phyloP scores from a whole-genome alignment of 2,113 vertebrate species.

The Vimba vimba region DNA sequence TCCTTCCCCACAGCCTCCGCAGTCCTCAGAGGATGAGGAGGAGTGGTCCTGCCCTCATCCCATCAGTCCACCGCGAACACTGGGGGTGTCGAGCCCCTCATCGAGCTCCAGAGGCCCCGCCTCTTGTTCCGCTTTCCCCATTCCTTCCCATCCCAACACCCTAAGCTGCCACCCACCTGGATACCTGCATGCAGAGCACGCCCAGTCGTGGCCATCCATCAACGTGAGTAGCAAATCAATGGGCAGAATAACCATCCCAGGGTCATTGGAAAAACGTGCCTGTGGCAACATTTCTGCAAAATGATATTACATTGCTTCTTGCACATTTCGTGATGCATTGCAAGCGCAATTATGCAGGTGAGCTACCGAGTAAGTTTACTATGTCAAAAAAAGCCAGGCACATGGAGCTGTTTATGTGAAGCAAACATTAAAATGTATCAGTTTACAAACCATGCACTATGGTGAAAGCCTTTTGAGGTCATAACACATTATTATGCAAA shows the following conservation, averaged over 20 bases:
- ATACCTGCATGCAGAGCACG: slow-evolving; percentile 85
- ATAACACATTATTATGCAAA: neutral
- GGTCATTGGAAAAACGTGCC: neutral
- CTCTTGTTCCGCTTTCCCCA: slow-evolving; percentile 90
- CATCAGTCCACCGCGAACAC: slow-evolving; percentile 84
- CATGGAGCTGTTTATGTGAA: neutral
- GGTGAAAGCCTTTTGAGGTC: neutral
- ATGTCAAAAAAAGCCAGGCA: neutral
- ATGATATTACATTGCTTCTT: neutral
- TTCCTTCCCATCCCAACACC: slow-evolving; percentile 78
- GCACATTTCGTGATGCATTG: neutral
- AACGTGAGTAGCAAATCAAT: slow-evolving; percentile 81
- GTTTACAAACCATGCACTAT: neutral
- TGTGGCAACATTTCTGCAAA: neutral
- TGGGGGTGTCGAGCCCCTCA: slow-evolving; percentile 77
- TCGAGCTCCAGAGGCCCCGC: slow-evolving; percentile 85
- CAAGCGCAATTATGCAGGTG: neutral
- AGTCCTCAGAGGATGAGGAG: slow-evolving; percentile 93
- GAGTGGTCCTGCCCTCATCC: slow-evolving; percentile 89
- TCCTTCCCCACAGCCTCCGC: slow-evolving; percentile 71
- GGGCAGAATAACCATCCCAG: neutral
- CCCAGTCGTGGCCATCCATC: slow-evolving; percentile 98
- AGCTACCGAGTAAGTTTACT: neutral
- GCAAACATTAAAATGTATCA: neutral
- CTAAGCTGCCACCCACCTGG: slow-evolving; percentile 81